Percentiles rank a stretch among this genome's conserved stretches.
Evolutionary conservation across 2,797 vertebrate species (phyloP).

Genomic region (Zalophus californianus): DNA sequence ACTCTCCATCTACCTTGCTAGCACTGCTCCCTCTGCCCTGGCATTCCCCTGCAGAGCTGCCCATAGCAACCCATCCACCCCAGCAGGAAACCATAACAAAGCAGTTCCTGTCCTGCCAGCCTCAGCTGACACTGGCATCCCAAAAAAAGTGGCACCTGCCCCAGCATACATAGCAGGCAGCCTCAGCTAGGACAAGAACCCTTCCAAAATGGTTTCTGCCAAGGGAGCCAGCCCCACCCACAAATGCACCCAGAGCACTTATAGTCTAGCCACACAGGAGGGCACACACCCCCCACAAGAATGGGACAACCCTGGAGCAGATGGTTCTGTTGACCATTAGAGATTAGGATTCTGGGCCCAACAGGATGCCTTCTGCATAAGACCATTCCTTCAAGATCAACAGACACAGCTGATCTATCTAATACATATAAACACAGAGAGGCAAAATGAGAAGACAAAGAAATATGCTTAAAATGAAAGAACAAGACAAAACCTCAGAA

Average conservation of each 20-base stretch:
- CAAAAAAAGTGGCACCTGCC: too few relatives aligned
- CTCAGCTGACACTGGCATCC: too few relatives aligned
- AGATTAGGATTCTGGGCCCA: background rate
- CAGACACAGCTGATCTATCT: background rate
- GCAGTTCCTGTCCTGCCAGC: too few relatives aligned
- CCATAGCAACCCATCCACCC: too few relatives aligned
- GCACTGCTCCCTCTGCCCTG: too few relatives aligned
- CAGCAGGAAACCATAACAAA: too few relatives aligned
- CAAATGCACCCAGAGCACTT: background rate
- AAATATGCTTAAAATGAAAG: background rate
- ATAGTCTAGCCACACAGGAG: background rate
- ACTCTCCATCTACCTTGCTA: too few relatives aligned
- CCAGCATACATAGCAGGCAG: too few relatives aligned
- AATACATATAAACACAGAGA: background rate
- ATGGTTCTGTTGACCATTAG: background rate
- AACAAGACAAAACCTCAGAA: background rate
- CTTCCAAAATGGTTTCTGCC: background rate
- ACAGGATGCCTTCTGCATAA: background rate
- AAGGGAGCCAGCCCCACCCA: background rate
- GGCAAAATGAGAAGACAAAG: background rate
- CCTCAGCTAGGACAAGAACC: background rate
- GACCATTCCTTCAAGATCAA: background rate
- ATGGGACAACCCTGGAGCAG: background rate
- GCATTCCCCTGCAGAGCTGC: too few relatives aligned
- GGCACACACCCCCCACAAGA: background rate